A percentile compares a stretch with the other conserved stretches of the same genome.
Evolutionary conservation across 2,888 invertebrate species (phyloP).

Genomic region (Machimus atricapillus): DNA sequence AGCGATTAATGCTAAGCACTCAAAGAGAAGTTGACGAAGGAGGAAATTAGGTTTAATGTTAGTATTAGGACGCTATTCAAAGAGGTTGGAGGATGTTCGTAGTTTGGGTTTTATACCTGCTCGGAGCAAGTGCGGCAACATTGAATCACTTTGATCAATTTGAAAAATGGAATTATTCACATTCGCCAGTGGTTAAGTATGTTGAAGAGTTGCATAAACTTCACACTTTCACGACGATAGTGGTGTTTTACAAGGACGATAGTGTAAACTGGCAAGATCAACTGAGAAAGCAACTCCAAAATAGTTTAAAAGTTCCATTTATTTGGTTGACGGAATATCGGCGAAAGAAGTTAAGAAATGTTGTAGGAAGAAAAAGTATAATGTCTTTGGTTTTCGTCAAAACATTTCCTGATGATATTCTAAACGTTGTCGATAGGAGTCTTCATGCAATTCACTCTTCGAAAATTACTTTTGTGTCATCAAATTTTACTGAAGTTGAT

Average conservation of each 20-base stretch:
- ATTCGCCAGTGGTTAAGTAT: not conserved
- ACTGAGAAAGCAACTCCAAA: not conserved
- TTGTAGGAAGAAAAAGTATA: not conserved
- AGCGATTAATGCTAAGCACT: not conserved
- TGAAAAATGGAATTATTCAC: not conserved
- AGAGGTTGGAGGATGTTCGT: not conserved
- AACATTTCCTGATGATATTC: not conserved
- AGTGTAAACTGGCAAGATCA: not conserved
- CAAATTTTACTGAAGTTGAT: not conserved
- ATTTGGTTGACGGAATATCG: not conserved
- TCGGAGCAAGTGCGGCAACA: not conserved
- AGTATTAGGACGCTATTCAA: not conserved
- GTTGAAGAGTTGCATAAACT: not conserved
- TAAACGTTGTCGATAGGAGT: not conserved
- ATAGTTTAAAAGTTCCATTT: not conserved
- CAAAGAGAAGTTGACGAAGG: not conserved
- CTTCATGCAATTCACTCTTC: constrained; percentile 55
- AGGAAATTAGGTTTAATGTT: not conserved
- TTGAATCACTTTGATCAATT: not conserved
- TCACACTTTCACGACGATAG: not conserved
- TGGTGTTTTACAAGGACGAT: not conserved
- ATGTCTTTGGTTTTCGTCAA: not conserved
- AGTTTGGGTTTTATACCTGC: not conserved
- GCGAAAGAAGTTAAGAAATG: not conserved
- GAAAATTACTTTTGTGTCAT: not conserved